These are phyloP conservation scores for Dryadula phaetusa DNA, from an alignment of 2,888 invertebrate species.

Conservation along the genomic window DNA sequence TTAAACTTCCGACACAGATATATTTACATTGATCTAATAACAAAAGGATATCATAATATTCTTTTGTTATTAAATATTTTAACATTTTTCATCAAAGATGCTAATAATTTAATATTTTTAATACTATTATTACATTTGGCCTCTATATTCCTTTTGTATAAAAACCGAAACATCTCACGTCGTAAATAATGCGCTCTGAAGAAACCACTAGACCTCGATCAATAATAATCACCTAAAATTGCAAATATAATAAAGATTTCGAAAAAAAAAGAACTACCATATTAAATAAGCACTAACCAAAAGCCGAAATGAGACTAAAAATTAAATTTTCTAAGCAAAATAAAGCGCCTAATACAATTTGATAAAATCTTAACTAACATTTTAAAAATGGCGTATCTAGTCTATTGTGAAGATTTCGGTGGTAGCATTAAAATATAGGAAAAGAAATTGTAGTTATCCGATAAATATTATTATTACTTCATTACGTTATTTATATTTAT, in stretches of 20 bases:
- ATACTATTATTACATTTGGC: neutral
- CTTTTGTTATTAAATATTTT: neutral
- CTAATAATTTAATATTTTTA: neutral
- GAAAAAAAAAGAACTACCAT: constrained; percentile 21
- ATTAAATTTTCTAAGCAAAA: constrained; percentile 7
- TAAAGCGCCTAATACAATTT: constrained; percentile 10
- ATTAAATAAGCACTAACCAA: constrained; percentile 28
- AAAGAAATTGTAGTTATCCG: constrained; percentile 9
- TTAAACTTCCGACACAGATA: no score
- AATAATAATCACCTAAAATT: constrained; percentile 9
- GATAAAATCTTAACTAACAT: constrained; percentile 46
- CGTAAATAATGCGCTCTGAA: neutral
- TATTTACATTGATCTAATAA: neutral
- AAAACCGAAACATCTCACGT: constrained; percentile 3
- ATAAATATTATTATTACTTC: constrained; percentile 7
- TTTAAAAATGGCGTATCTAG: constrained; percentile 42
- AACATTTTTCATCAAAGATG: no score
- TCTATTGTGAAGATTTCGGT: constrained; percentile 52
- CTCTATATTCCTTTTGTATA: neutral
- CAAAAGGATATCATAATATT: neutral
- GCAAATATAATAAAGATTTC: constrained; percentile 24
- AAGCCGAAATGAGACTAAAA: constrained; percentile 26
- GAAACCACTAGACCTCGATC: constrained; percentile 11
- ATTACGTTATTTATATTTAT: neutral
- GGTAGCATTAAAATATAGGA: constrained; percentile 42